These are phyloP conservation scores for Anguilla anguilla DNA, from an alignment of 2,797 vertebrate genomes.

Conservation along the genomic window DNA sequence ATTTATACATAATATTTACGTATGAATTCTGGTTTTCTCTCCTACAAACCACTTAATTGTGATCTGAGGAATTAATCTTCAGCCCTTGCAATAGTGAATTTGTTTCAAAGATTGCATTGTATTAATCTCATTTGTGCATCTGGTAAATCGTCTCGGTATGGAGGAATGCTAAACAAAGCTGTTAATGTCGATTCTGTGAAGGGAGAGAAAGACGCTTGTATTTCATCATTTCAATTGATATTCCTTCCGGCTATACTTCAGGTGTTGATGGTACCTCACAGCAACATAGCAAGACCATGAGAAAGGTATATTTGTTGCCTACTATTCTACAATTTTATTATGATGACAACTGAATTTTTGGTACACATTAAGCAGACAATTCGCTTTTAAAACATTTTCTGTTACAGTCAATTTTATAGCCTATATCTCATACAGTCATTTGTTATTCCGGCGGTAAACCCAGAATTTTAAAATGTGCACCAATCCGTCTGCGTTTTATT, in stretches of 20 bases:
- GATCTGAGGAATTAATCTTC: neutral
- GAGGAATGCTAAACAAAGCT: neutral
- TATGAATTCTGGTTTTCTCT: neutral
- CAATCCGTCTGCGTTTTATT: neutral
- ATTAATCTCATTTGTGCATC: neutral
- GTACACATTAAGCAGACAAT: neutral
- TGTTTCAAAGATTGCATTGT: neutral
- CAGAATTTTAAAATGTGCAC: neutral
- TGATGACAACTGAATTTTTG: neutral
- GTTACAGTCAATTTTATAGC: neutral
- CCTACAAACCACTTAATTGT: neutral
- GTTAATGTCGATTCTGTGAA: neutral
- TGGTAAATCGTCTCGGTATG: neutral
- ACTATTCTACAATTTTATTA: neutral
- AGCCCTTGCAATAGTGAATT: neutral
- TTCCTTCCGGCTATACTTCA: neutral
- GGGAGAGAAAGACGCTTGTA: neutral
- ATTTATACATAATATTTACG: neutral
- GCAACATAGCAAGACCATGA: neutral
- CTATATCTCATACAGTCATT: no score
- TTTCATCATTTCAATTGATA: neutral
- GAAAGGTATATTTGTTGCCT: neutral
- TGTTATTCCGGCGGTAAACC: neutral
- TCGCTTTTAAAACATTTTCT: neutral
- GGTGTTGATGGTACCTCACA: neutral